Base-by-base conservation (phyloP, 2,797 vertebrate genomes). In the Crocodylus rhombifer region DNA sequence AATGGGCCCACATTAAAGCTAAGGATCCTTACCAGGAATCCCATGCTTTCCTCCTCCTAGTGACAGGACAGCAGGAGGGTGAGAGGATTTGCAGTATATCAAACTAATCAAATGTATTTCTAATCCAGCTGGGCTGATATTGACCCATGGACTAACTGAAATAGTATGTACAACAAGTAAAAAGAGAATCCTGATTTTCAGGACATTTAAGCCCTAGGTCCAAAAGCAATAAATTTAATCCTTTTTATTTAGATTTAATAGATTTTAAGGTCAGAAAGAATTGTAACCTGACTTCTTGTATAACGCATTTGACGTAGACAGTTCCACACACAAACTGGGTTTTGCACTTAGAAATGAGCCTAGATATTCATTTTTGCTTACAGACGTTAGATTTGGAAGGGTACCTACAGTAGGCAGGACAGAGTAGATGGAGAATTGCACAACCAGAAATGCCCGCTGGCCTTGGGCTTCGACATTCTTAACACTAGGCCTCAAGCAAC, bases 71-170 rank as follows among this genome's bases (percentile, higher is more conserved):
- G 14, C 8, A 21, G 80, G 28, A 82, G 64, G 80, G 62, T 61
- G 77, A 30, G 58, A 90, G n/a, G 51, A 80, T 89, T 28, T 0
- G 78, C 2, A 1, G n/a, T 1, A 0, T 20, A 88, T 64, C 30
- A 26, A 55, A 58, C 77, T 92, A 63, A 92, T 96, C 93, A 92
- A 86, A 84, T 33, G 87, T 80, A 80, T 62, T 21, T 33, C 21
- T 75, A 81, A 61, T 76, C 87, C 20, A 63, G 55, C 26, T 11
- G 3, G n/a, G 56, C 67, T 93, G 81, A 86, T 77, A 86, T 62
- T 2, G 12, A 26, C 79, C 85, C 74, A 80, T 63, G 63, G 64
- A 77, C 51, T 82, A 58, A 57, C 0, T 1, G 93, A 58, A 0
- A 1, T 63, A 83, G 88, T 57, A 26, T 2, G 1, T 14, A 36